These are phyloP conservation scores for Odontomyia ornata DNA, from an alignment of 2,888 invertebrate species.

Conservation along the genomic window DNA sequence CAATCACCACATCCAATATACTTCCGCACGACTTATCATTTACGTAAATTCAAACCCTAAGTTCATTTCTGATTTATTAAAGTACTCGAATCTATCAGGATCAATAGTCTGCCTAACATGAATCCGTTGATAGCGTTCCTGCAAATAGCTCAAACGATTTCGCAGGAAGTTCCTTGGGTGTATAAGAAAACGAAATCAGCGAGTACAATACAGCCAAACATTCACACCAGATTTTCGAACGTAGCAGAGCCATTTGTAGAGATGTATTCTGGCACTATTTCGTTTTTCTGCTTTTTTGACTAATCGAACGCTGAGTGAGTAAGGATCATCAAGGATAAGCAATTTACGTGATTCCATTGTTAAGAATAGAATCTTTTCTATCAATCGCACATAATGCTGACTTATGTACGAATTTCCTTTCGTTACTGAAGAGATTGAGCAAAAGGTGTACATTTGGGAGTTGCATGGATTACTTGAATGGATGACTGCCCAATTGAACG, in stretches of 20 bases:
- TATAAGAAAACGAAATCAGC: background rate
- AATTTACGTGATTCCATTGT: constrained; percentile 20
- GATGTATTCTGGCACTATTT: background rate
- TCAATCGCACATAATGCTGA: background rate
- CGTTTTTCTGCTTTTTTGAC: constrained; percentile 11
- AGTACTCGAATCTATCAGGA: background rate
- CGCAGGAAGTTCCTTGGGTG: background rate
- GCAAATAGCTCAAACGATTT: background rate
- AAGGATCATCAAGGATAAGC: constrained; percentile 32
- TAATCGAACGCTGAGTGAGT: constrained; percentile 33
- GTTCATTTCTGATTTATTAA: constrained; percentile 5
- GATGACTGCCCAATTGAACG: no score
- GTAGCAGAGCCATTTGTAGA: background rate
- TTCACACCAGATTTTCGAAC: background rate
- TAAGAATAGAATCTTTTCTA: background rate
- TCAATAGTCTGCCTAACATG: background rate
- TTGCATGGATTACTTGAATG: no score
- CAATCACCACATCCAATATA: background rate
- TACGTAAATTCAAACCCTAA: background rate
- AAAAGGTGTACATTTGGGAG: no score
- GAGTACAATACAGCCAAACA: background rate
- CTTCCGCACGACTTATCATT: constrained; percentile 1
- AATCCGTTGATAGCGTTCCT: background rate
- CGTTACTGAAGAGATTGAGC: no score
- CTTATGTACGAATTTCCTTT: background rate